Evolutionary conservation across 1,140 invertebrate species (phyloP).

Genomic region (Mercenaria mercenaria): DNA sequence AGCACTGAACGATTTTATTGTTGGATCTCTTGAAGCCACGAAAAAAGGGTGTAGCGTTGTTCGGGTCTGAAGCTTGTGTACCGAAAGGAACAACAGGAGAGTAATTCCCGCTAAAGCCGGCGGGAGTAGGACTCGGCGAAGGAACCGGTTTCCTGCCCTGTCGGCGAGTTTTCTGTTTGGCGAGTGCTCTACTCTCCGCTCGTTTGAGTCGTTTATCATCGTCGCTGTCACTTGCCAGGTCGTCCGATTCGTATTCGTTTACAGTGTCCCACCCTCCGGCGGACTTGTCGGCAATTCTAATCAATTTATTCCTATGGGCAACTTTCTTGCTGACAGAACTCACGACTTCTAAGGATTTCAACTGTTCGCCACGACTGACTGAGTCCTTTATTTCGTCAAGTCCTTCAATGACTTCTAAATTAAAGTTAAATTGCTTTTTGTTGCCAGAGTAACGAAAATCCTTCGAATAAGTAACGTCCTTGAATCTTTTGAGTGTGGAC

Average conservation of each 20-base stretch:
- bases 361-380: background rate
- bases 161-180: background rate
- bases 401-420: background rate
- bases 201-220: background rate
- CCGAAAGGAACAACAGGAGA: background rate
- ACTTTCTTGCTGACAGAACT: background rate
- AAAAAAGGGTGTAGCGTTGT: background rate
- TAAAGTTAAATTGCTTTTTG: background rate
- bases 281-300: conserved; percentile 26
- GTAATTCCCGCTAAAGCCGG: background rate
- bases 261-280: conserved; percentile 30
- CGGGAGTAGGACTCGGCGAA: background rate
- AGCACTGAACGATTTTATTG: background rate
- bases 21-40: background rate
- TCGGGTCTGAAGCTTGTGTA: background rate
- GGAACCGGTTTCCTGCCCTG: background rate
- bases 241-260: conserved; percentile 4
- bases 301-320: background rate
- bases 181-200: conserved; percentile 2
- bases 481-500: background rate
- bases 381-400: background rate
- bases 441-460: background rate
- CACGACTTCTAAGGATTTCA: background rate
- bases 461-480: background rate
- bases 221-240: background rate